These are phyloP conservation scores for Bucorvus abyssinicus DNA, from an alignment of 2,797 vertebrate species.

Conservation along the genomic window DNA sequence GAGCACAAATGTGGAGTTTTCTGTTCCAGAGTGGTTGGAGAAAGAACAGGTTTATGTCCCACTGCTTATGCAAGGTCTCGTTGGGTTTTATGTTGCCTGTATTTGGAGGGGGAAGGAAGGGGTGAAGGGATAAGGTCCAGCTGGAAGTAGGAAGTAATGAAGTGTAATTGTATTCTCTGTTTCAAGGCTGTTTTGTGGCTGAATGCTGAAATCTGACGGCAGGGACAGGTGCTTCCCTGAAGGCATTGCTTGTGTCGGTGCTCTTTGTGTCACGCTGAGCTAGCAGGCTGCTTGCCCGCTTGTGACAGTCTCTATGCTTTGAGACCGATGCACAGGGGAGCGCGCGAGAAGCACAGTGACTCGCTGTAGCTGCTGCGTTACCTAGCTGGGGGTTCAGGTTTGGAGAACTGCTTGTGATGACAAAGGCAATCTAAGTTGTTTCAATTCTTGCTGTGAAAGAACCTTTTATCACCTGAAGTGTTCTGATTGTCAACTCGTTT, in stretches of 20 bases:
- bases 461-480: not conserved
- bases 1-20: not conserved
- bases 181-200: not conserved
- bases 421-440: not conserved
- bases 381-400: not conserved
- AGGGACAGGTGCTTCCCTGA: not conserved
- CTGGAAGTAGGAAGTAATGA: not conserved
- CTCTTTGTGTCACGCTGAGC: not conserved
- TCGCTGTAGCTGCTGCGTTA: not conserved
- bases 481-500: not conserved
- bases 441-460: not conserved
- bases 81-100: not conserved
- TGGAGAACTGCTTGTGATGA: not conserved
- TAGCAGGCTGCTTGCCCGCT: not conserved
- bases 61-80: not conserved
- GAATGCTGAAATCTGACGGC: not conserved
- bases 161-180: not conserved
- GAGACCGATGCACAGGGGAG: not conserved
- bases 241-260: not conserved
- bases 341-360: not conserved
- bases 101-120: not conserved
- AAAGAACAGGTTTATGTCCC: not conserved
- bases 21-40: not conserved
- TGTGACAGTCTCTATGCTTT: not conserved
- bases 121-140: not conserved